These are phyloP conservation scores for Monochamus saltuarius DNA, from an alignment of 1,140 invertebrate genomes.

Conservation along the genomic window DNA sequence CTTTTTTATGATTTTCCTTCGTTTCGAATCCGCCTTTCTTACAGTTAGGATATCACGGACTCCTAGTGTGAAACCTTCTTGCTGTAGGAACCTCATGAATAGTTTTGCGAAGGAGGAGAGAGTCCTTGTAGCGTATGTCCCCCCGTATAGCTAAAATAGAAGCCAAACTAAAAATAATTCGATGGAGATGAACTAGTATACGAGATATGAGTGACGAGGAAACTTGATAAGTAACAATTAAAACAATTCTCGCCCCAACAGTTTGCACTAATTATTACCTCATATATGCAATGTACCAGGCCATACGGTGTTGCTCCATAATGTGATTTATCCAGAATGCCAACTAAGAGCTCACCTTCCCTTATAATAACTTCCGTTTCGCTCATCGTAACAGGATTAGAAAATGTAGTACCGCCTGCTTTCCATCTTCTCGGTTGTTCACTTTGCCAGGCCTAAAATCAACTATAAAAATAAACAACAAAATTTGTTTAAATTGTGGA, in stretches of 20 bases:
- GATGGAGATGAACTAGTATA: not conserved
- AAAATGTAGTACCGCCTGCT: constrained; percentile 59
- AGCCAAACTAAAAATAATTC: no score
- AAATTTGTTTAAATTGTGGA: constrained; percentile 12
- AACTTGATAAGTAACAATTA: not conserved
- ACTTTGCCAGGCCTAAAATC: constrained; percentile 63
- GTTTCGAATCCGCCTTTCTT: constrained; percentile 67
- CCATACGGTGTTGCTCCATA: constrained; percentile 94
- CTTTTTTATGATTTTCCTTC: constrained; percentile 70
- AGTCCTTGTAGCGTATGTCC: constrained; percentile 74
- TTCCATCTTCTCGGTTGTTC: constrained; percentile 58
- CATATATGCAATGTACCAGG: constrained; percentile 89
- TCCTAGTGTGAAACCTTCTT: constrained; percentile 91
- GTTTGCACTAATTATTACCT: constrained; percentile 55
- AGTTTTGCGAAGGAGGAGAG: constrained; percentile 89
- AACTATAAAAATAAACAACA: not conserved
- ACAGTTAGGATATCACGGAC: constrained; percentile 91
- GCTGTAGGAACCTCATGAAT: constrained; percentile 90
- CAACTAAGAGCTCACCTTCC: constrained; percentile 84
- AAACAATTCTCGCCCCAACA: no score
- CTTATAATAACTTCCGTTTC: constrained; percentile 91
- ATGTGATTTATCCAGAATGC: constrained; percentile 96
- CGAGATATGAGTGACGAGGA: no score
- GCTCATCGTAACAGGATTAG: constrained; percentile 67
- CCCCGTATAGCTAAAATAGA: constrained; percentile 80